Evolutionary conservation across 2,113 vertebrate species (phyloP), one percentile per base, ranked within the genome.

Genomic region (Sigmodon hispidus): DNA sequence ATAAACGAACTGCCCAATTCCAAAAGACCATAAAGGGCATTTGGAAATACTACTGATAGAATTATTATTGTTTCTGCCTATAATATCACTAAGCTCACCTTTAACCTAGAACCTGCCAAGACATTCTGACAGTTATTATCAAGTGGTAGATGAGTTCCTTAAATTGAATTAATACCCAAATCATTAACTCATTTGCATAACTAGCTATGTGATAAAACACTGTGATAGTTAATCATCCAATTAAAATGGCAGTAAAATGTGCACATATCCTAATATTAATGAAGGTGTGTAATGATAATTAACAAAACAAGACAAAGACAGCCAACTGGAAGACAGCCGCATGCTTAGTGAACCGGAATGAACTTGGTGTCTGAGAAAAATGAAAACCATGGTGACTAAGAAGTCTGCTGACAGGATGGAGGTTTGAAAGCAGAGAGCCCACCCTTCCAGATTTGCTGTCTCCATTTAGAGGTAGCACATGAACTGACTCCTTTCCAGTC

Each of bases 1-100:
- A 5, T 89, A 86, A 86, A 95, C 3, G n/a, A n/a, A n/a, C n/a
- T n/a, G n/a, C n/a, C n/a, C n/a, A n/a, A n/a, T n/a, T n/a, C n/a
- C n/a, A n/a, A n/a, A n/a, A n/a, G n/a, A n/a, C n/a, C n/a, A n/a
- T 97, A 95, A 95, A 97, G 88, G 73, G 89, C 67, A 96, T 67
- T 97, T 96, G 96, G 91, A 97, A 97, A 94, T 95, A 92, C 97
- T 89, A 79, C 93, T 98, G 95, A 98, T 93, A 98, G 95, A 98
- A 98, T 98, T 96, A 95, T 97, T 96, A 98, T 97, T 96, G 96
- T 98, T 97, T 98, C 96, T 97, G 94, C 88, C 92, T 97, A 97
- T 97, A 98, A 98, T 94, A 96, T 63, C 40, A 4, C 80, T 80
- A 63, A 97, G 94, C 92, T 98, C 93, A 97, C 95, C 90, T 98